Base-by-base conservation (phyloP, 2,113 vertebrate species). In the Gallinago paraguaiae region DNA sequence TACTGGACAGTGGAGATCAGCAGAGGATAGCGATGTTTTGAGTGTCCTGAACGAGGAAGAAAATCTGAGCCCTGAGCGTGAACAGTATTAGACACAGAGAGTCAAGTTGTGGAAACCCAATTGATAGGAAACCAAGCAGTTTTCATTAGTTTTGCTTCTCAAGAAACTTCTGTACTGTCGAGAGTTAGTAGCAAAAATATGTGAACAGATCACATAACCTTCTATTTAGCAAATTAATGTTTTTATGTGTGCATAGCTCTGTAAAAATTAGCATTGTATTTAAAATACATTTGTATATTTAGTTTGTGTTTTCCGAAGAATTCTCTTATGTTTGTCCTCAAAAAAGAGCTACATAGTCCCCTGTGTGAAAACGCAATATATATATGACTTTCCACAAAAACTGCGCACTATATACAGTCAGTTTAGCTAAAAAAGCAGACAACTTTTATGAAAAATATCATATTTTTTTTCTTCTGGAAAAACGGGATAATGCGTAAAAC, bases 71-170 rank as follows among this genome's bases (percentile, higher is more conserved):
- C 72, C 75, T 0, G 0, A 81, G 60, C 37, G 27, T 17, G 28
- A 46, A 43, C 10, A 31, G 11, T 53, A 18, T 86, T 53, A 90
- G 65, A 68, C 18, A 43, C 2, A 56, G 67, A 50, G 13, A 28
- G 54, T 37, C 0, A 3, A 79, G 67, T 41, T 83, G 54, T 67
- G 30, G 54, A 74, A 56, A 78, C 46, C 41, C 56, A n/a, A 84
- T 3, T 64, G 87, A 93, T 88, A 53, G 75, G 59, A 90, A 59
- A 88, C 59, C 19, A 53, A 54, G 8, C 43, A 56, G 46, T 75
- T 94, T 70, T 86, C 64, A 75, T 83, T 81, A 90, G 80, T 90
- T 94, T 86, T 86, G 16, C 51, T 93, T 88, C n/a, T 86, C 64
- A 54, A 83, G 51, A 37, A 95, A 51, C 50, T 88, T 82, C 11